Base-by-base conservation (phyloP, 1,140 invertebrate species). In the Monochamus saltuarius region DNA sequence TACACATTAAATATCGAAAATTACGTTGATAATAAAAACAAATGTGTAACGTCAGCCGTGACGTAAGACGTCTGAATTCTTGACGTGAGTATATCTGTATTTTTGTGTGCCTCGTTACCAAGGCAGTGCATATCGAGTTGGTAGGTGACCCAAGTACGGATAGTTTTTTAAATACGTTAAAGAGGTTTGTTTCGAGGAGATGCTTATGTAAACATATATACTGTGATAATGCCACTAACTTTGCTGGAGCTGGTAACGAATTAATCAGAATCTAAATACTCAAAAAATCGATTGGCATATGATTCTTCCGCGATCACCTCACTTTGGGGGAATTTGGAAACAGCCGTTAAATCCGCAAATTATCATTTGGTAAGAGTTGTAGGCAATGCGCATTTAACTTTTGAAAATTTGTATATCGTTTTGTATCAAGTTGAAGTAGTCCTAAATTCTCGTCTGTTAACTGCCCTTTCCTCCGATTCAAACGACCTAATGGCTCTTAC, bases 201-300 rank as follows among this genome's bases (percentile, higher is more conserved):
- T 67, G 69, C 14, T 10, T 19, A 7, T 50, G 59, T 29, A 39
- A 9, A 1, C 43, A 60, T 4, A 42, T 76, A n/a, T 69, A 62
- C 49, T 68, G 64, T 2, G 72, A 77, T 52, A 68, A 71, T 39
- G 72, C 61, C 0, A 65, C 55, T 11, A 70, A 68, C 19, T 73
- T 75, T 39, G 50, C 61, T 2, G 62, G 69, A 8, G 11, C 16
- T n/a, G 13, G 14, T 29, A 11, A 72, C 29, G 37, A 77, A 3
- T 49, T 64, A 36, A 79, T 75, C 73, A 43, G 73, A n/a, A n/a
- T 77, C 74, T 65, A 78, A 80, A 66, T 56, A 69, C 4, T 68
- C 60, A 7, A 68, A 79, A 0, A 75, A 80, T 75, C 17, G 39
- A 39, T 7, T 67, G 65, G 65, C 40, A 57, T 14, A 65, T 67